Conservation (phyloP, 2,113 vertebrate species). For the Podocnemis expansa region DNA sequence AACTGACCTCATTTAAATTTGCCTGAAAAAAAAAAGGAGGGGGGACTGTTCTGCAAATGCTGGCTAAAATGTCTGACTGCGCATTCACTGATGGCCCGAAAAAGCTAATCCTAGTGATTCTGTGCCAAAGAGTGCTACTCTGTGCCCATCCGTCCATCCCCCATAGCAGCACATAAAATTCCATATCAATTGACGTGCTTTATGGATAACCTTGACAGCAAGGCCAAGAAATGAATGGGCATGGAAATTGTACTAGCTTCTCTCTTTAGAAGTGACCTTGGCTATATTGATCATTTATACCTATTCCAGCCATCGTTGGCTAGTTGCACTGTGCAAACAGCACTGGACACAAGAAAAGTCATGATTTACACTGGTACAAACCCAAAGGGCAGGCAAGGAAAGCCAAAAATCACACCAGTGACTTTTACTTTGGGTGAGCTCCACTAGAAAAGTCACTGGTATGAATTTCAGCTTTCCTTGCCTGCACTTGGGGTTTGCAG, state of each 20-base stretch:
- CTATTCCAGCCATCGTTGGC: neutral
- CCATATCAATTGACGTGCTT: neutral
- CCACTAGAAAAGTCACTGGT: too few relatives aligned
- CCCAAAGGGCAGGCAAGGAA: too few relatives aligned
- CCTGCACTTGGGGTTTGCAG: rapidly evolving
- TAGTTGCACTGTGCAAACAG: neutral
- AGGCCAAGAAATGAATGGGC: neutral
- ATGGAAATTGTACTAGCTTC: neutral
- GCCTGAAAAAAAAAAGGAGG: neutral
- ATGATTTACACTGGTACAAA: too few relatives aligned
- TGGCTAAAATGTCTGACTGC: neutral
- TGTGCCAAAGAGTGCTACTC: rapidly evolving
- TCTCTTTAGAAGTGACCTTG: neutral
- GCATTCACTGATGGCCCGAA: rapidly evolving
- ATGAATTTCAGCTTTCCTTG: neutral
- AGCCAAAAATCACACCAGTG: too few relatives aligned
- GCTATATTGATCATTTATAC: neutral
- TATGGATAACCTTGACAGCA: neutral
- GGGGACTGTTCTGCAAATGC: neutral
- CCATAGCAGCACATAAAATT: neutral
- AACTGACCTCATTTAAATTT: neutral
- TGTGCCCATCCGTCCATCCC: too few relatives aligned
- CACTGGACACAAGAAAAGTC: too few relatives aligned
- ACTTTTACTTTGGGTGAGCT: too few relatives aligned
- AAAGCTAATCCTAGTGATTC: neutral